A percentile compares a stretch with the other conserved stretches of the same genome.
Evolutionary conservation across 2,113 vertebrate species (phyloP).

Genomic region (Zapornia atra): DNA sequence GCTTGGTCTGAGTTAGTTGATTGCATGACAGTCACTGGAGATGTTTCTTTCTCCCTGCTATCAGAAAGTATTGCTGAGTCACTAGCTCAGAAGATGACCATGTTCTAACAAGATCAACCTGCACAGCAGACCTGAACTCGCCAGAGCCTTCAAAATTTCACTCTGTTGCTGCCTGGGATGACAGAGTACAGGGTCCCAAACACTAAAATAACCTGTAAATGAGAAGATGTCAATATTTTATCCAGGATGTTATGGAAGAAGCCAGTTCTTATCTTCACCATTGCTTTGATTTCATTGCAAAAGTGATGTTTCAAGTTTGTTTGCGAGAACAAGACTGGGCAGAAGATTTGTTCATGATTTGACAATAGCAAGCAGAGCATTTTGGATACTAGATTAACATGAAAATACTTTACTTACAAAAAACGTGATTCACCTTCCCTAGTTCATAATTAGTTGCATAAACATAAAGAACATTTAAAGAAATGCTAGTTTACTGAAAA

Average conservation of each 20-base stretch:
- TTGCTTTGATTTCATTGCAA: not conserved
- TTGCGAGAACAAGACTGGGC: conserved; percentile 14
- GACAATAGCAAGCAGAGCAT: not conserved
- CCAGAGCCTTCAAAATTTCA: not conserved
- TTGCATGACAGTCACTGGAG: not conserved
- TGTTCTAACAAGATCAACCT: not conserved
- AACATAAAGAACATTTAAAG: not conserved
- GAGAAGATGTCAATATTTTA: not conserved
- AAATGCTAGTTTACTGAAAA: not conserved
- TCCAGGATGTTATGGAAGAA: not conserved
- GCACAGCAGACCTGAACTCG: not conserved
- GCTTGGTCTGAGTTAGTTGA: not conserved
- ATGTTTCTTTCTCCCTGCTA: not conserved
- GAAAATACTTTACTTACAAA: not conserved
- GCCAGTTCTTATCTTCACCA: not conserved
- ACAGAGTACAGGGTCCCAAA: not conserved
- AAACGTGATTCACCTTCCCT: not conserved
- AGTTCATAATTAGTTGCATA: not conserved
- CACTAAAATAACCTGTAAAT: not conserved
- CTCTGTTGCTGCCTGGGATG: not conserved
- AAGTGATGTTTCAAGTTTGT: not conserved
- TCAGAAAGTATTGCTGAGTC: not conserved
- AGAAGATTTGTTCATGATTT: not conserved
- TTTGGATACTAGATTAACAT: not conserved
- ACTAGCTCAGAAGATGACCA: not conserved